These are phyloP conservation scores for Peromyscus nudipes DNA, from an alignment of 2,797 vertebrate species.

Conservation along the genomic window DNA sequence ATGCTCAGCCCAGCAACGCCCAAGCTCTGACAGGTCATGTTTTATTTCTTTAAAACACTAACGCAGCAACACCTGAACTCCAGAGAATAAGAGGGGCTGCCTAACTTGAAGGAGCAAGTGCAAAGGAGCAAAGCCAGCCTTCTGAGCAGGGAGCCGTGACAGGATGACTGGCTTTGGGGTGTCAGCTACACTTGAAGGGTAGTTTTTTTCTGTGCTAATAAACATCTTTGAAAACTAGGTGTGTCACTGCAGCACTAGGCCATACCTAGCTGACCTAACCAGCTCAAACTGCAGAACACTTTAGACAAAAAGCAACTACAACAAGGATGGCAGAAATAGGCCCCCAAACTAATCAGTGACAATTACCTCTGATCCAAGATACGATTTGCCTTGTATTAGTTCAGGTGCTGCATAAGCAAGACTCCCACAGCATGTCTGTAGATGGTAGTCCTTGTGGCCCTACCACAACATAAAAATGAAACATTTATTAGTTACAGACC, in stretches of 20 bases:
- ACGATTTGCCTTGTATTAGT: slow-evolving; percentile 96
- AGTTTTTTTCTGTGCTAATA: slow-evolving; percentile 22
- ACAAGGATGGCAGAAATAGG: slow-evolving; percentile 32
- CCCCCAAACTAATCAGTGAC: slow-evolving; percentile 42
- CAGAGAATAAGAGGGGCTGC: background rate
- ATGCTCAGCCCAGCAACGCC: background rate
- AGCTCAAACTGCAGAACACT: background rate
- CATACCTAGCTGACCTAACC: background rate
- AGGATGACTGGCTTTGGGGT: accelerated
- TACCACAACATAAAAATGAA: slow-evolving; percentile 84
- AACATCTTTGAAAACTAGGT: slow-evolving; percentile 25
- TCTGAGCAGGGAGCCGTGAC: background rate
- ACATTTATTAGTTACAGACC: background rate
- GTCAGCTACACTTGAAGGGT: background rate
- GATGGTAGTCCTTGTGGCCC: slow-evolving; percentile 94
- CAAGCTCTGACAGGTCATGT: background rate
- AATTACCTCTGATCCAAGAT: slow-evolving; percentile 97
- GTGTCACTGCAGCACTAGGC: background rate
- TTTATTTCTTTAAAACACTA: slow-evolving; percentile 19
- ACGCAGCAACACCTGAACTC: slow-evolving; percentile 27
- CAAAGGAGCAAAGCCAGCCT: background rate
- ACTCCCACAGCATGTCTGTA: slow-evolving; percentile 97
- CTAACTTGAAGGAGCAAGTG: background rate
- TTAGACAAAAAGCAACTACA: slow-evolving; percentile 27
- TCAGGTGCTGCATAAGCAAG: slow-evolving; percentile 98